Conservation (phyloP, 2,113 vertebrate species). For the Thalassoma bifasciatum region DNA sequence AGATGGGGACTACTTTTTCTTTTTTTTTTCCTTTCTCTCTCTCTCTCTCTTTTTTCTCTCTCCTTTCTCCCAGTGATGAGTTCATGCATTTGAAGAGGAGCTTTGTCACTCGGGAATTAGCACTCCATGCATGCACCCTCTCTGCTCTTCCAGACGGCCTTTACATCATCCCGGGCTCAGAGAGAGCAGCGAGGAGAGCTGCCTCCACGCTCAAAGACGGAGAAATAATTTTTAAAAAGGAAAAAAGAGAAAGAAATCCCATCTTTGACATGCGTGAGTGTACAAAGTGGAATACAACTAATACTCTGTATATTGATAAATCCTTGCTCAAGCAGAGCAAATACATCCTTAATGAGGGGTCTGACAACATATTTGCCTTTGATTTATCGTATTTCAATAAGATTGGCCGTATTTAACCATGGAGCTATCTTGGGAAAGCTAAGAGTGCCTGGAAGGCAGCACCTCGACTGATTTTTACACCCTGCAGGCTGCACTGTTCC, state of each 20-base stretch:
- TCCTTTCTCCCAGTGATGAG: conserved; percentile 77
- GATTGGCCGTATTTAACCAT: conserved; percentile 20
- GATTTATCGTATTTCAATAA: conserved; percentile 18
- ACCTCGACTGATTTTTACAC: conserved; percentile 22
- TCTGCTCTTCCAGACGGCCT: conserved; percentile 64
- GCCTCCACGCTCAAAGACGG: conserved; percentile 33
- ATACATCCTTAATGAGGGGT: conserved; percentile 10
- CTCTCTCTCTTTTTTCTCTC: neutral
- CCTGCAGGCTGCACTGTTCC: conserved; percentile 19
- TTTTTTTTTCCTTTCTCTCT: conserved; percentile 47
- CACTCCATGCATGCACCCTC: conserved; percentile 77
- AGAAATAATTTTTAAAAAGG: neutral
- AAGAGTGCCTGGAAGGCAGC: conserved; percentile 8
- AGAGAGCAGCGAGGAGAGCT: conserved; percentile 21
- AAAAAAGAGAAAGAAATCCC: conserved; percentile 19
- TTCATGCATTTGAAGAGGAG: conserved; percentile 84
- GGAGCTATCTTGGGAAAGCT: conserved; percentile 6
- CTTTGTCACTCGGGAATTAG: conserved; percentile 84
- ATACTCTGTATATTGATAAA: conserved; percentile 15
- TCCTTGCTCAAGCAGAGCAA: neutral
- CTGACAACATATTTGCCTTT: conserved; percentile 21
- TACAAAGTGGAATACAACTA: conserved; percentile 17
- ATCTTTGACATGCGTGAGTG: conserved; percentile 6
- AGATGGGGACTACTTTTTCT: conserved; percentile 66
- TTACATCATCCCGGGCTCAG: conserved; percentile 68